Base-by-base conservation (phyloP, 2,113 vertebrate species). In the Ciconia maguari region DNA sequence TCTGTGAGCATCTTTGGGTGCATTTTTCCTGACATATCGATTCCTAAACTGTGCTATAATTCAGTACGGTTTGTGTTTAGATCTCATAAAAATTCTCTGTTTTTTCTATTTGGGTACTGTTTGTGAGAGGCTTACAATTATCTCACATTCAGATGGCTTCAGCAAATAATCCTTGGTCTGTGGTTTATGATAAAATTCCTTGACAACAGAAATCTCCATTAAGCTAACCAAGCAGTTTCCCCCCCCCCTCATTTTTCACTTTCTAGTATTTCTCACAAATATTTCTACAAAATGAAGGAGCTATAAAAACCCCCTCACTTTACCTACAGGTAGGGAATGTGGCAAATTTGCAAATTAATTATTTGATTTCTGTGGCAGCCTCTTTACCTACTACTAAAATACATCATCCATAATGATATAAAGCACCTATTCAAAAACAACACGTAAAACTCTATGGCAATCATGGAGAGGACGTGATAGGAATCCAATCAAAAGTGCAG, bases 271-370 rank as follows among this genome's bases (percentile, higher is more conserved):
- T 68, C 34, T 77, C 19, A 51, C 8, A 91, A 46, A 57, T 72
- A 82, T n/a, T 91, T 78, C 26, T 69, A 22, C 54, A 69, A 72
- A 78, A 48, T 42, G 20, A 54, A 54, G 12, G 58, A 36, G 1
- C 11, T 72, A 13, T 55, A 66, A 61, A n/a, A 3, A 1, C 0
- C 1, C 16, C 2, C 22, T 36, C 18, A 18, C 12, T 68, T 72
- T 77, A 46, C 27, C 16, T 87, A 42, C 41, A 68, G 20, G 10
- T n/a, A 78, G 29, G 6, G 36, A 58, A 57, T 18, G 13, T 54
- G 26, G 16, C 7, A 90, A 82, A 72, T 78, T 55, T 77, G 6
- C 12, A 77, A 44, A 41, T 66, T n/a, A 80, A 46, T 81, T 85
- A 46, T 57, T 72, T 58, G 18, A 48, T 62, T 89, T 93, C 42